Evolutionary conservation across 2,888 invertebrate genomes (phyloP).

Genomic region (Patella ulyssiponensis): DNA sequence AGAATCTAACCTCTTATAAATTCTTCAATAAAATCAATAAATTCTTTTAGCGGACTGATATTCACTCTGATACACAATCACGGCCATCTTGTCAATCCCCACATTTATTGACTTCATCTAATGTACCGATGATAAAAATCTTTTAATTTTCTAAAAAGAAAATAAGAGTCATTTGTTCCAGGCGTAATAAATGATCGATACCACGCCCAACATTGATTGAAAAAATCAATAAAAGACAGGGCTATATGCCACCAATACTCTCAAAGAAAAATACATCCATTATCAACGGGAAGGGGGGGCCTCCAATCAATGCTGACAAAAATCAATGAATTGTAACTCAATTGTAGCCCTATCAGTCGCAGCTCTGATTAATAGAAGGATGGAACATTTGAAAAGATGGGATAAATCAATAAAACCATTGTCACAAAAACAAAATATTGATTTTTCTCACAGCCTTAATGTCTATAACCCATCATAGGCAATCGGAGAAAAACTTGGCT

Average conservation of each 20-base stretch:
- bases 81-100: too few species aligned
- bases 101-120: too few species aligned
- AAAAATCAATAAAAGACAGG: too few species aligned
- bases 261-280: too few species aligned
- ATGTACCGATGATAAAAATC: too few species aligned
- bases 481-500: background rate
- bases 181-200: too few species aligned
- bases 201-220: too few species aligned
- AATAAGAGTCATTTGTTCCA: too few species aligned
- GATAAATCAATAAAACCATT: constrained; percentile 42
- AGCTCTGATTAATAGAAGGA: constrained; percentile 39
- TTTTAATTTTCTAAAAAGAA: too few species aligned
- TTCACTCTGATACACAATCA: too few species aligned
- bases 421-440: constrained; percentile 41
- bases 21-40: constrained; percentile 12
- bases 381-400: constrained; percentile 40
- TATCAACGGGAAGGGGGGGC: background rate
- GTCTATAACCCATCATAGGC: constrained; percentile 17
- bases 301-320: constrained; percentile 19
- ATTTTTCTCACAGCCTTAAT: constrained; percentile 29
- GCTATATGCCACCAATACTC: too few species aligned
- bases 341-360: constrained; percentile 39
- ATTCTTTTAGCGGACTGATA: background rate
- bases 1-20: background rate
- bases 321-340: constrained; percentile 38